phyloP scores from a whole-genome alignment of 2,797 vertebrate genomes.

The Buphagus erythrorhynchus region DNA sequence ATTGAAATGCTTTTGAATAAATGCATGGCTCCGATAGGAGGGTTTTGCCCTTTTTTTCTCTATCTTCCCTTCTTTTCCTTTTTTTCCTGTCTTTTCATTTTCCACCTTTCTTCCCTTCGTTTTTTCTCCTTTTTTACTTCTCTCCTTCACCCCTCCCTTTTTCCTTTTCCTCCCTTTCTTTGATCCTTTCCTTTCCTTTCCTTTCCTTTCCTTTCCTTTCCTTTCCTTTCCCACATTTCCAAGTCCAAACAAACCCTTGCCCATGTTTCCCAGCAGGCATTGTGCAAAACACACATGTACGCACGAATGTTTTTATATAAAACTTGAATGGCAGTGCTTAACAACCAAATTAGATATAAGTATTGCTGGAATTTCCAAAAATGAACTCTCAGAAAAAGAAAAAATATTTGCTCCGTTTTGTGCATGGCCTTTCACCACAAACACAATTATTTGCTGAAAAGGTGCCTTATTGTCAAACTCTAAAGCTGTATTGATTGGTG shows the following conservation, averaged over 20 bases:
- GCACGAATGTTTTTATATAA: not conserved
- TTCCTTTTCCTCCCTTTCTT: fast-evolving
- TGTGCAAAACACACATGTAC: fast-evolving
- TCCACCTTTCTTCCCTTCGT: fast-evolving
- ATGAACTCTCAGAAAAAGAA: not conserved
- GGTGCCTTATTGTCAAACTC: slow-evolving; percentile 70
- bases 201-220: no score
- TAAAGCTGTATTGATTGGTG: slow-evolving; percentile 73
- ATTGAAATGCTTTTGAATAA: slow-evolving; percentile 80
- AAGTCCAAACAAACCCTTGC: not conserved
- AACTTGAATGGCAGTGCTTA: not conserved
- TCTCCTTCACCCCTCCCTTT: fast-evolving
- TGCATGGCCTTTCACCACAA: not conserved
- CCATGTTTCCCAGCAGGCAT: not conserved
- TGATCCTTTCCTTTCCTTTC: fast-evolving
- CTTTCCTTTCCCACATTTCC: not conserved
- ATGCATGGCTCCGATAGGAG: slow-evolving; percentile 68
- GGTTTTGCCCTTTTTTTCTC: not conserved
- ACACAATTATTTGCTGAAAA: slow-evolving; percentile 63
- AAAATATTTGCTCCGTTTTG: not conserved
- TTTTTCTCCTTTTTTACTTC: not conserved
- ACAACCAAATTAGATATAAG: not conserved
- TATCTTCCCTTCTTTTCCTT: not conserved
- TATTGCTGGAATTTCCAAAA: not conserved
- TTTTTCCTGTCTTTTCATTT: no score